These are phyloP conservation scores for Ecliptopera silaceata DNA, from an alignment of 2,888 invertebrate species.

Conservation along the genomic window DNA sequence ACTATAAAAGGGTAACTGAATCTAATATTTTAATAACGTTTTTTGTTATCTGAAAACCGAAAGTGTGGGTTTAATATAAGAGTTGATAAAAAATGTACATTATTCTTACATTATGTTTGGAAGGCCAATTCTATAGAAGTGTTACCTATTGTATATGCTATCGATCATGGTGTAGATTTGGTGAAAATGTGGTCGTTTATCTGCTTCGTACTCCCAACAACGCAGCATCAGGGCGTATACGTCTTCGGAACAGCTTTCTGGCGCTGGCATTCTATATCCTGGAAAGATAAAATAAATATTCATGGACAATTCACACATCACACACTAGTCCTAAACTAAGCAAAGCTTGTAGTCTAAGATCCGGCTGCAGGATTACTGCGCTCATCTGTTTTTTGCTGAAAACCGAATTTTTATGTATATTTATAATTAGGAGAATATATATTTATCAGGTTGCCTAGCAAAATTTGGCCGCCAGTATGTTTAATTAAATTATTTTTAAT, in stretches of 20 bases:
- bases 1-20: not conserved
- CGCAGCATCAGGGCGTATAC: slow-evolving; percentile 95
- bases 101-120: not conserved
- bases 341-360: no score
- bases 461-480: no score
- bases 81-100: not conserved
- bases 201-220: slow-evolving; percentile 97
- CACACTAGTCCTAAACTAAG: no score
- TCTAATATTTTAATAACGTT: not conserved
- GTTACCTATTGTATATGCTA: slow-evolving; percentile 81
- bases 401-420: no score
- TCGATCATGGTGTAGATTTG: slow-evolving; percentile 92
- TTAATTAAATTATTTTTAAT: no score
- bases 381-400: no score
- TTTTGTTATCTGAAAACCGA: not conserved
- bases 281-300: slow-evolving; percentile 19
- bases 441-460: no score
- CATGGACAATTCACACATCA: not conserved
- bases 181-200: slow-evolving; percentile 95
- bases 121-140: not conserved
- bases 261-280: slow-evolving; percentile 97
- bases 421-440: no score
- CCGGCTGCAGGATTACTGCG: no score
- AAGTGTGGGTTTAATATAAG: no score
- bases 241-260: slow-evolving; percentile 93